Percentiles rank a stretch among this genome's conserved stretches.
These are phyloP conservation scores for Stictonetta naevosa DNA, from an alignment of 2,113 vertebrate genomes.

Conservation along the genomic window DNA sequence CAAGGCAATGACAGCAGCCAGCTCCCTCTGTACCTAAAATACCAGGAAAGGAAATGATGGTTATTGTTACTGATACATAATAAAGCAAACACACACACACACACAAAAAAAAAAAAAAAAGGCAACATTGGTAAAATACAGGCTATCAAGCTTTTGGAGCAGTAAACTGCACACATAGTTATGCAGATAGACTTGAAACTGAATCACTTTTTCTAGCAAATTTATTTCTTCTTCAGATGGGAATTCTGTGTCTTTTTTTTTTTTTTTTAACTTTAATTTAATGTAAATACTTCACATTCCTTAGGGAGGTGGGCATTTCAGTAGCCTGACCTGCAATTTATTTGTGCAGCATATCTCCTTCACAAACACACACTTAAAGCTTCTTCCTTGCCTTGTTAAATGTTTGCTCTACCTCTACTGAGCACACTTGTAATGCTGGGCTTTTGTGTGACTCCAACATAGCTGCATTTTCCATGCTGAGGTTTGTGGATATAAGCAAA, in stretches of 20 bases:
- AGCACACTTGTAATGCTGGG: neutral
- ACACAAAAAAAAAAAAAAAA: neutral
- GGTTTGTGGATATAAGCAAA: neutral
- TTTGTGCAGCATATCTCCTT: neutral
- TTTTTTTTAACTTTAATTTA: neutral
- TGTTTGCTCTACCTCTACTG: neutral
- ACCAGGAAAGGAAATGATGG: constrained; percentile 29
- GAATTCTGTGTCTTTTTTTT: neutral
- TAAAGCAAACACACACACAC: neutral
- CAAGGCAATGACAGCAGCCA: constrained; percentile 92
- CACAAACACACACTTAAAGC: neutral
- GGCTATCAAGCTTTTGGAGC: neutral
- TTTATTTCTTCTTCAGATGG: neutral
- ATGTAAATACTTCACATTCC: neutral
- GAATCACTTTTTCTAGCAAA: neutral
- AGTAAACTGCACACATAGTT: neutral
- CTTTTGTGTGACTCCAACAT: neutral
- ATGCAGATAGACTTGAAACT: neutral
- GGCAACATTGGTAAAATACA: neutral
- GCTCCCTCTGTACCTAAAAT: constrained; percentile 92
- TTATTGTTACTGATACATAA: neutral
- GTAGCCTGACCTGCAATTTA: neutral
- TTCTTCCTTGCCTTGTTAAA: constrained; percentile 15
- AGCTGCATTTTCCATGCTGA: neutral
- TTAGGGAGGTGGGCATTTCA: neutral